Conservation (phyloP, 1,140 invertebrate genomes). For the Parasteatoda tepidariorum region DNA sequence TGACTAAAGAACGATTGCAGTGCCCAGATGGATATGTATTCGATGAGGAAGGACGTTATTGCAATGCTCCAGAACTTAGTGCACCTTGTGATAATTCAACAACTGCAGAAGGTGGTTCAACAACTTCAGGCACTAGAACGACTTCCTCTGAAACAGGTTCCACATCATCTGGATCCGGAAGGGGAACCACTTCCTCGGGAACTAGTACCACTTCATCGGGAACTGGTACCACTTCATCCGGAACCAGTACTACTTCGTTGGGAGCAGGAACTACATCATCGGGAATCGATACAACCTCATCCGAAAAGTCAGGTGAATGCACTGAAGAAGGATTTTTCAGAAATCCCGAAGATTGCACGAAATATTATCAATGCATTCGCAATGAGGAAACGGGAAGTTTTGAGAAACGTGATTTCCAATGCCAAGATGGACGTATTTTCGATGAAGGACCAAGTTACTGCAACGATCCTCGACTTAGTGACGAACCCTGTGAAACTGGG, state of each 20-base stretch:
- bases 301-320: slow-evolving; percentile 29
- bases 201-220: not conserved
- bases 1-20: slow-evolving; percentile 67
- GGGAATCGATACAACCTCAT: not conserved
- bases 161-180: too few relatives aligned
- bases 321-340: slow-evolving; percentile 62
- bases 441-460: slow-evolving; percentile 51
- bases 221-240: not conserved
- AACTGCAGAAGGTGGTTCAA: not conserved
- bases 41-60: slow-evolving; percentile 65
- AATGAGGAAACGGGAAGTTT: slow-evolving; percentile 70
- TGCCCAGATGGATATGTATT: slow-evolving; percentile 71
- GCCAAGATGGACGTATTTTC: slow-evolving; percentile 62
- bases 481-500: slow-evolving; percentile 54
- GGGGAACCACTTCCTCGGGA: not conserved
- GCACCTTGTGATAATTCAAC: slow-evolving; percentile 9
- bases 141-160: too few relatives aligned
- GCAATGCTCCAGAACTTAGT: slow-evolving; percentile 60
- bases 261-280: not conserved
- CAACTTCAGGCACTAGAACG: not conserved
- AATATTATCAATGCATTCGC: slow-evolving; percentile 62
- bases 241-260: not conserved
- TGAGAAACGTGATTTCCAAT: slow-evolving; percentile 59
- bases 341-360: slow-evolving; percentile 62
- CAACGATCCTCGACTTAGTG: slow-evolving; percentile 33